Conservation (phyloP, 1,140 invertebrate species). For the Bombus haemorrhoidalis region DNA sequence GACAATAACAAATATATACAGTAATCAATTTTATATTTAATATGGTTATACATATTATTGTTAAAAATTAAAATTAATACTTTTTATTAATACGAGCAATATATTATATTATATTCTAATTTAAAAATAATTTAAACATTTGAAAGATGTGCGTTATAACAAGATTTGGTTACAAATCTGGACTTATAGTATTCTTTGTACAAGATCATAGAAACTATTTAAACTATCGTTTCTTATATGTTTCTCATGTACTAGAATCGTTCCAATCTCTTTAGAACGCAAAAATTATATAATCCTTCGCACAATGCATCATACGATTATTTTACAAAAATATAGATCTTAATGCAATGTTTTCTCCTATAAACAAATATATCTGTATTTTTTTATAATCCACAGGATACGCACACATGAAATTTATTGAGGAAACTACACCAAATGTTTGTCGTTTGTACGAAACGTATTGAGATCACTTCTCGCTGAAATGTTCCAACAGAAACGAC, state of each 20-base stretch:
- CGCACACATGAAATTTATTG: conserved; percentile 8
- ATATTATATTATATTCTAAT: background rate
- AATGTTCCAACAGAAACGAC: conserved; percentile 10
- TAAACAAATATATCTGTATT: background rate
- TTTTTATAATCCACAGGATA: background rate
- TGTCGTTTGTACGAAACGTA: conserved; percentile 1
- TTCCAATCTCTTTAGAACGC: background rate
- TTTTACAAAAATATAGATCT: conserved; percentile 24
- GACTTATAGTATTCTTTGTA: background rate
- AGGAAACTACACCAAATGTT: background rate
- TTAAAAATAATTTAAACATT: background rate
- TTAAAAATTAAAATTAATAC: background rate
- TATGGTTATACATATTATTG: background rate
- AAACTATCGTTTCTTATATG: background rate
- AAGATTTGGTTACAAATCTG: background rate
- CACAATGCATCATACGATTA: conserved; percentile 11
- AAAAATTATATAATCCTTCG: conserved; percentile 38
- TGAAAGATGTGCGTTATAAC: background rate
- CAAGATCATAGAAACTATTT: background rate
- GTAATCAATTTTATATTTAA: background rate
- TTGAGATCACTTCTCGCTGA: background rate
- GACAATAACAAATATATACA: background rate
- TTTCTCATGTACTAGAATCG: background rate
- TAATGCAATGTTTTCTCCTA: background rate
- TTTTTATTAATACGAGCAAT: background rate